phyloP scores from a whole-genome alignment of 2,113 vertebrate species.

The cattle (Bos taurus) region DNA sequence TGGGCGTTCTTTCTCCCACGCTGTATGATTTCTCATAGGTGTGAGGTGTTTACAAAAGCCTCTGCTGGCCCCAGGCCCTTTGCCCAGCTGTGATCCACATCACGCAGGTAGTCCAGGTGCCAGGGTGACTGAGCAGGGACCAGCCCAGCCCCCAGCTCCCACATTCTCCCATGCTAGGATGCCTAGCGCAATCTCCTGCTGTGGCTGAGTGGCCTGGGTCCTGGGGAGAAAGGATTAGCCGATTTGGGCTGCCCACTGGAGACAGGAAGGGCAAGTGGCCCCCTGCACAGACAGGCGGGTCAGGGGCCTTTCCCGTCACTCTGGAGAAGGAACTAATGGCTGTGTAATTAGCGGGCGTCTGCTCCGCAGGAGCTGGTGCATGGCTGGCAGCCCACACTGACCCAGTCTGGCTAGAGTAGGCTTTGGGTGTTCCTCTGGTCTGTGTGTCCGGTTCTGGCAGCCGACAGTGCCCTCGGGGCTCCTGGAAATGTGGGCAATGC shows the following conservation, averaged over 20 bases:
- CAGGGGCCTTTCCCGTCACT: background rate
- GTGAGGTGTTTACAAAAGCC: background rate
- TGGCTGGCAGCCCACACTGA: background rate
- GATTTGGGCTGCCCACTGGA: fast-evolving
- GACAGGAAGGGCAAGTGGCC: background rate
- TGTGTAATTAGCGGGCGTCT: background rate
- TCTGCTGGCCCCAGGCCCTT: background rate
- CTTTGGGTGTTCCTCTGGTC: background rate
- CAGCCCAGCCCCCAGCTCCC: background rate
- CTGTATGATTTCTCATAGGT: background rate
- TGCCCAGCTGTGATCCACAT: background rate
- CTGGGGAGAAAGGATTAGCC: background rate
- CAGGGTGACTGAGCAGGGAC: fast-evolving
- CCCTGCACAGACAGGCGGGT: background rate
- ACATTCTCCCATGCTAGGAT: background rate
- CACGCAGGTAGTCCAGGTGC: background rate
- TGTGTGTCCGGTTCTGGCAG: background rate
- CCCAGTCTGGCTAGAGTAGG: background rate
- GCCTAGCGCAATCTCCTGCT: background rate
- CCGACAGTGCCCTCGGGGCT: fast-evolving
- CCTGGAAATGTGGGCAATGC: background rate
- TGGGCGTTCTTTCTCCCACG: background rate
- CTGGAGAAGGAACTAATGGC: background rate
- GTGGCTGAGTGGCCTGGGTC: background rate
- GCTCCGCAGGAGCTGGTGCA: fast-evolving